Evolutionary conservation across 2,888 invertebrate species (phyloP), one percentile per base, ranked within the genome.

Genomic region (Ariolimax columbianus): DNA sequence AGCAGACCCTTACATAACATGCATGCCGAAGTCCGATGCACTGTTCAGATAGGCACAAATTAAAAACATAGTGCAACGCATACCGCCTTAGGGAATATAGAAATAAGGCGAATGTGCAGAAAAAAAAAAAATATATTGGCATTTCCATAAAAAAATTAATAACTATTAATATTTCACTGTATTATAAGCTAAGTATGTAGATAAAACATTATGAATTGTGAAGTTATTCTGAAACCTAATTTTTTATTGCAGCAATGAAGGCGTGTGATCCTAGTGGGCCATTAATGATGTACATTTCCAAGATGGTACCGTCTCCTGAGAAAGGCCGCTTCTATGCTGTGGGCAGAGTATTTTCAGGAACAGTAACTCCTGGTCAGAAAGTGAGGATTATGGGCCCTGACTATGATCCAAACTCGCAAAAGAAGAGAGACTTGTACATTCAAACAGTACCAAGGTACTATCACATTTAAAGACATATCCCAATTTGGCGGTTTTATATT

Each of bases 271-370:
- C 99, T 26, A 97, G 97, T 90, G 99, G 97, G 51, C 99, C 99
- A 14, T 96, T 99, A 87, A 99, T 99, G 99, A 99, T 99, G 99
- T 99, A 99, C 96, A 96, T 99, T 89, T 98, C 98, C 78, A 99
- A 99, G 95, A 99, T 99, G 99, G 99, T 99, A 94, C 99, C 99
- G 89, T 99, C 99, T 19, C 97, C 98, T 11, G 99, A 99, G 95
- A 99, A 99, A 95, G 99, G 99, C 88, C 97, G 99, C 94, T 99
- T 99, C 96, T 99, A 99, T 95, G 99, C 99, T 87, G 99, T 99
- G 94, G 99, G 99, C 78, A 98, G 99, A 95, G 99, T 99, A 59
- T 99, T 99, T 96, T 97, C 99, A 89, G 99, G 99, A 92, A 98
- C 97, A 95, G 96, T 97, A 19, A 90, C 93, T 63, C 94, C 95